Evolutionary conservation across 2,113 vertebrate genomes (phyloP), one percentile per base, ranked within the genome.

Genomic region (Coregonus clupeaformis): DNA sequence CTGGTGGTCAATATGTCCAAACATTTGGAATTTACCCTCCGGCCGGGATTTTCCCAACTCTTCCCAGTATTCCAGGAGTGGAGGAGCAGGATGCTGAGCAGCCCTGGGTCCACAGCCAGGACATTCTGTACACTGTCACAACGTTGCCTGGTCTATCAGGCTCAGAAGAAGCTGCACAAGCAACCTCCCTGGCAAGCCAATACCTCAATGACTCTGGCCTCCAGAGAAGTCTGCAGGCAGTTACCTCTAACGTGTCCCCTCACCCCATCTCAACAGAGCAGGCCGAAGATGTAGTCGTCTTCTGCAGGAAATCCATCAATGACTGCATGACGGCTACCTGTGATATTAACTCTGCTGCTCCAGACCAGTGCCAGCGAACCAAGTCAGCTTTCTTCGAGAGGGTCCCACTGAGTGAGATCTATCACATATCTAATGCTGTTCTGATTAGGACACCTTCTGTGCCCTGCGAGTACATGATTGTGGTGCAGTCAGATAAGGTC

Each of bases 381-480:
- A 25, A 20, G 7, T 59, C 69, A 20, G 49, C 69, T 14, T 12
- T 71, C 47, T 59, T 59, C 20, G 16, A 71, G 52, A 55, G 52
- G 22, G 49, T 71, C 3, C 69, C 69, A 13, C 49, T 57, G 24
- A 71, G 25, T 29, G 47, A 71, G 24, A 25, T 71, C n/a, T 22
- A 71, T 57, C 9, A 57, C 24, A 29, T 59, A 27, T 29, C 52
- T 24, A 59, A 71, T 45, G 49, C 69, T 47, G 47, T 71, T 13
- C 12, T 71, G 47, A 71, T 55, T 52, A 14, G 4, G 49, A 22
- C 69, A 14, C 69, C 52, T 14, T 55, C 69, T 45, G 49, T 71
- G 2, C 69, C 69, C 14, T 59, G 69, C 59, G 69, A 71, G 69
- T 71, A 71, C 49, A 32, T 57, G 69, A 71, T 55, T 6, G 69